These are phyloP conservation scores for Falco peregrinus DNA, from an alignment of 2,797 vertebrate species.

Conservation along the genomic window DNA sequence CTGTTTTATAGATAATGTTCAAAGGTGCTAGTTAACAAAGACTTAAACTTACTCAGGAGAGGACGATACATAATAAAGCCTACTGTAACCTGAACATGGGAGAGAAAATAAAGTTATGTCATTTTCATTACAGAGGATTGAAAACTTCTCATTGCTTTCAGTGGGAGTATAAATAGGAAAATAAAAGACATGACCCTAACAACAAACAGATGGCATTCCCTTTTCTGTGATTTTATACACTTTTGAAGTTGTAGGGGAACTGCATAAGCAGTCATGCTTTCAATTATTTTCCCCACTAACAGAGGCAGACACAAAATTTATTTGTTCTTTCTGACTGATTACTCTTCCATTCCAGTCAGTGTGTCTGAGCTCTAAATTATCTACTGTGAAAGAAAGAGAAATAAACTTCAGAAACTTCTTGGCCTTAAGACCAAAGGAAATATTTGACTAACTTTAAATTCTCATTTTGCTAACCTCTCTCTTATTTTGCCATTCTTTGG, in stretches of 20 bases:
- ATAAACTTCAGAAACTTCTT: constrained; percentile 60
- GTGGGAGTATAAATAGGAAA: constrained; percentile 70
- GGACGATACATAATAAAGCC: constrained; percentile 31
- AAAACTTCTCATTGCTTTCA: constrained; percentile 62
- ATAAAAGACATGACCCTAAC: constrained; percentile 76
- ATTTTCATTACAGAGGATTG: constrained; percentile 67
- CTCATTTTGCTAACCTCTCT: constrained; percentile 39
- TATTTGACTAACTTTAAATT: constrained; percentile 58
- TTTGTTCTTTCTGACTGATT: constrained; percentile 75
- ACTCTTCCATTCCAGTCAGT: constrained; percentile 64
- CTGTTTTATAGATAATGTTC: constrained; percentile 7
- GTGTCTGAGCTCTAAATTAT: constrained; percentile 62
- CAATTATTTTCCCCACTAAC: constrained; percentile 76
- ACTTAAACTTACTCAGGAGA: constrained; percentile 11
- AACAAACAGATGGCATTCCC: constrained; percentile 78
- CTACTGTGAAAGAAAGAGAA: constrained; percentile 61
- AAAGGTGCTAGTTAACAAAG: not conserved
- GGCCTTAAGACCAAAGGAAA: constrained; percentile 50
- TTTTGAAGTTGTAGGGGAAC: constrained; percentile 78
- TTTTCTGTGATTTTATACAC: constrained; percentile 70
- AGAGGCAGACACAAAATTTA: constrained; percentile 74
- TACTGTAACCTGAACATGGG: constrained; percentile 22
- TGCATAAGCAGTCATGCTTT: constrained; percentile 76
- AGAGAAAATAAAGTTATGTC: constrained; percentile 59
- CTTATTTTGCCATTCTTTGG: constrained; percentile 9